Evolutionary conservation across 2,113 vertebrate species (phyloP), one percentile per base, ranked within the genome.

Genomic region (Crotalus viridis): DNA sequence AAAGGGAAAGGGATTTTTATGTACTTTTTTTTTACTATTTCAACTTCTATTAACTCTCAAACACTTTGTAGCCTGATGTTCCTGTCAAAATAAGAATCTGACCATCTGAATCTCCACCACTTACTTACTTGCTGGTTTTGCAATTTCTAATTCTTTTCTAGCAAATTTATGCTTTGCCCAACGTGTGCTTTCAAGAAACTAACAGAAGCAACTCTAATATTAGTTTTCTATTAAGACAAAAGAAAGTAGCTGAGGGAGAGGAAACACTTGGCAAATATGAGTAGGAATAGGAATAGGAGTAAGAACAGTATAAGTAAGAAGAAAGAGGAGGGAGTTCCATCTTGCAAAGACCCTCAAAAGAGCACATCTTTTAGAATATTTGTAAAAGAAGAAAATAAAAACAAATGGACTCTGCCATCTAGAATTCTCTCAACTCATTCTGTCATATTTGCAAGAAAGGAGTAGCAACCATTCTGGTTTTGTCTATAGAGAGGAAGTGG

Each of bases 381-480:
- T 81, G 3, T 89, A 51, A 51, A 61, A 61, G 19, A 52, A n/a
- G 10, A 33, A 10, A 87, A 87, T 86, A 61, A 61, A 87, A 56
- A 28, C 21, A 61, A 48, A n/a, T 22, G 26, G 33, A 1, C n/a
- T 87, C 3, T 55, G 7, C 10, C 43, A 52, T 52, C 2, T 46
- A 19, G 10, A n/a, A 24, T 17, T 57, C 24, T 88, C 5, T 3
- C 3, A 0, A 0, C 3, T 28, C 21, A 1, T 8, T 51, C 12
- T 19, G 10, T 4, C 5, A 15, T 43, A 12, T 48, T 87, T 3
- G 15, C 89, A 21, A 39, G 57, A 86, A 64, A 48, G 57, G 15
- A 69, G 74, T 26, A 9, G 74, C 89, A 89, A 89, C 9, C 17
- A 81, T 81, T 88, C 24, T 87, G 61, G 43, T 88, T 87, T 92